Evolutionary conservation across 2,797 vertebrate species (phyloP).

Genomic region (Pangasius mekongensis): DNA sequence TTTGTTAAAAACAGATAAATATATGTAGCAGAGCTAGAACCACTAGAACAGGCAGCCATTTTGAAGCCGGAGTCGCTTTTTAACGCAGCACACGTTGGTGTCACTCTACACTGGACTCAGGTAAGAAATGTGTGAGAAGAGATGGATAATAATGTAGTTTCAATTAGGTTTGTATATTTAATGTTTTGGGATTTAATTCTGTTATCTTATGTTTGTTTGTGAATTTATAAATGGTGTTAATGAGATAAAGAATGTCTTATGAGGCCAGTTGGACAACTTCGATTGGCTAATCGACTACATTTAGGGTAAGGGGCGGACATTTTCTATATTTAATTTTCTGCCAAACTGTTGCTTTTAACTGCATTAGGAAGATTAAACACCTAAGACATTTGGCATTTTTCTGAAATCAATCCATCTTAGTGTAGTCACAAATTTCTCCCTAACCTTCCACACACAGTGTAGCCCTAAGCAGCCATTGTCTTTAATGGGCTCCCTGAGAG

Average conservation of each 20-base stretch:
- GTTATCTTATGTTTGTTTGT: neutral
- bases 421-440: constrained; percentile 22
- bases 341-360: constrained; percentile 18
- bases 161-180: neutral
- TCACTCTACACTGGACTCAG: neutral
- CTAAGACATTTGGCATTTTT: constrained; percentile 13
- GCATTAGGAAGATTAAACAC: constrained; percentile 24
- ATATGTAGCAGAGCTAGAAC: neutral
- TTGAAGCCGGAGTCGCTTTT: neutral
- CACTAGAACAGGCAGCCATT: neutral
- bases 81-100: neutral
- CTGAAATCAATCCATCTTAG: constrained; percentile 24
- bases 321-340: constrained; percentile 4
- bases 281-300: neutral
- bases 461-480: constrained; percentile 23
- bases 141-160: neutral
- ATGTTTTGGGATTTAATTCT: neutral
- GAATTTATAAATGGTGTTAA: neutral
- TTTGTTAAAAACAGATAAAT: neutral
- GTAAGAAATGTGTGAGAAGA: neutral
- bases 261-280: neutral
- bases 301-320: neutral
- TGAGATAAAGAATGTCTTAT: neutral
- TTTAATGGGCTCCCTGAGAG: constrained; percentile 28
- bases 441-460: constrained; percentile 8